Evolutionary conservation across 2,797 vertebrate genomes (phyloP), one percentile per base, ranked within the genome.

Genomic region (Urophycis tenuis): DNA sequence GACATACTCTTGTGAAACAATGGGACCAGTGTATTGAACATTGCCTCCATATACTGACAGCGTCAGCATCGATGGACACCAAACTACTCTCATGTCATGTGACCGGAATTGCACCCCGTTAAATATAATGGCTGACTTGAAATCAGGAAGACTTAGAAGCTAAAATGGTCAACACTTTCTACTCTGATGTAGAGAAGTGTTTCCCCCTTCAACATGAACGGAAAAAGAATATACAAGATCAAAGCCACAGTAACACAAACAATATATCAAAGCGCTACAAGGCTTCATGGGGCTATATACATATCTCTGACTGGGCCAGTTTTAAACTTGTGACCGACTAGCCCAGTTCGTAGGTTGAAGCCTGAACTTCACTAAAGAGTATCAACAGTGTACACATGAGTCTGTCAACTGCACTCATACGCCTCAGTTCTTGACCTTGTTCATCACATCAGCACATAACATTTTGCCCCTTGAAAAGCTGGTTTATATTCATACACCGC

Each of bases 271-370:
- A 36, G 25, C 74, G 77, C 33, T 76, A 81, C 83, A 84, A 87
- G 79, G 81, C 83, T 79, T 88, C 29, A 79, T 34, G 35, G 71
- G 77, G 41, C 87, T 81, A 70, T 88, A 90, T 89, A 88, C 91
- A 90, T 86, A 90, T 36, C 75, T 83, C 85, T 83, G 83, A 86
- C 79, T 53, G 74, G 41, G 80, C 80, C 76, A 81, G 73, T 85
- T 75, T 83, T 25, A 60, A 60, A 60, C 53, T 41, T 41, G 22
- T 10, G 53, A 60, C 53, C 8, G 19, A n/a, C 53, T 5, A 22
- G 6, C 53, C 53, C 53, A n/a, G 53, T 2, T 60, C 17, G 7
- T 60, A 22, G 4, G n/a, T n/a, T n/a, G 53, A 60, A 60, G 53
- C 53, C 53, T 60, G 7, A 25, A 60, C 53, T n/a, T 19, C 53